Base-by-base conservation (phyloP, 2,113 vertebrate species). In the Procavia capensis region DNA sequence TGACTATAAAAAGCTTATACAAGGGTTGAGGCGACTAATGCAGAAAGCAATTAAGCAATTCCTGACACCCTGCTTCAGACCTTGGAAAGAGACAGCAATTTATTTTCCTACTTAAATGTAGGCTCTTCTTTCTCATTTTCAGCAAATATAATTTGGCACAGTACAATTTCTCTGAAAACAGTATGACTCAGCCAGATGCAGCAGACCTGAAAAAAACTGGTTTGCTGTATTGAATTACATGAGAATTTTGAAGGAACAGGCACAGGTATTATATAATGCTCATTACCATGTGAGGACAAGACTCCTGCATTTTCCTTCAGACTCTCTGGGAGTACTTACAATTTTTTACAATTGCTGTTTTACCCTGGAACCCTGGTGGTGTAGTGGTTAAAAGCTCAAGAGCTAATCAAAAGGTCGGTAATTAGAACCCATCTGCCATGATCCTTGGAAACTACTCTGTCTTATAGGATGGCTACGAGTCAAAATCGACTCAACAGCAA, bases 21-120 rank as follows among this genome's bases (percentile, higher is more conserved):
- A 75, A 91, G 39, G 36, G 36, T 61, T 47, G 16, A 24, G 27
- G 70, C 61, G 31, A 86, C 70, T 87, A 78, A 70, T 36, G 75
- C 68, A 93, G n/a, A 95, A 94, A 88, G 31, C 66, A 95, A 76
- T 80, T 94, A 97, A 93, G 82, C 63, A 91, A 80, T 95, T 90
- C 39, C 57, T 89, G 86, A 96, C 66, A 93, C 39, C 91, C 39
- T 93, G 61, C 83, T 63, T 93, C 76, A 91, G 29, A 94, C 64
- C 80, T 36, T 88, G 68, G 47, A 96, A 91, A 89, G 47, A 90
- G 39, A 85, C 59, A 94, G n/a, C 24, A 45, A 84, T 91, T 97
- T 88, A 75, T 96, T 96, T 97, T 88, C 86, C 74, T 91, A 34
- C 68, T 93, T 88, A 47, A 91, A 76, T 2, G 9, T 50, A 90